These are phyloP conservation scores for Ceyx melanurus DNA, from an alignment of 2,113 vertebrate species.

Conservation along the genomic window DNA sequence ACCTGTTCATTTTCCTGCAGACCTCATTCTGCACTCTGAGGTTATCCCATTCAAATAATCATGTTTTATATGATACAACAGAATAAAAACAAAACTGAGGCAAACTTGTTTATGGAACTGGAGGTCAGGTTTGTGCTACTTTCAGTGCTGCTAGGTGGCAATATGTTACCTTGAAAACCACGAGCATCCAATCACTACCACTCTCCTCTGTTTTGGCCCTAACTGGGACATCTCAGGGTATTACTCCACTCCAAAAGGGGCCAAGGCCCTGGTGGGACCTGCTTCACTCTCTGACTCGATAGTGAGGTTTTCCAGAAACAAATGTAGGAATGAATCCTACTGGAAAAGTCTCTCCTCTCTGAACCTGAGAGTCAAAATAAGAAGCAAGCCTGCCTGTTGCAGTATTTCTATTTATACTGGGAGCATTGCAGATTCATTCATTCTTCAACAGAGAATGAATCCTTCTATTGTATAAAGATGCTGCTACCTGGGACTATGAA, in stretches of 20 bases:
- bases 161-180: slow-evolving; percentile 31
- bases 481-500: background rate
- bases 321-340: background rate
- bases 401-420: background rate
- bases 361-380: background rate
- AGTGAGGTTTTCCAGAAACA: background rate
- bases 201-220: background rate
- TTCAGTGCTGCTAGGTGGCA: slow-evolving; percentile 65
- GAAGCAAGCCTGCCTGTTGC: background rate
- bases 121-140: background rate
- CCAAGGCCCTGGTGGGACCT: background rate
- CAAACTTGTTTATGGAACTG: background rate
- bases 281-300: background rate
- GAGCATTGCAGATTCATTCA: too few species aligned
- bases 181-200: background rate
- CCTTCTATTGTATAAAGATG: background rate
- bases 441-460: background rate
- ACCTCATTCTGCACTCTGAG: background rate
- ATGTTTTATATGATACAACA: rapidly evolving
- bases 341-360: background rate
- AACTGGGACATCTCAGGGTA: background rate
- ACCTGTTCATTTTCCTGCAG: background rate
- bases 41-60: background rate
- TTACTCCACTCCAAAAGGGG: rapidly evolving
- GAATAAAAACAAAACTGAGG: background rate